Conservation (phyloP, 2,113 vertebrate genomes). For the Solea senegalensis region DNA sequence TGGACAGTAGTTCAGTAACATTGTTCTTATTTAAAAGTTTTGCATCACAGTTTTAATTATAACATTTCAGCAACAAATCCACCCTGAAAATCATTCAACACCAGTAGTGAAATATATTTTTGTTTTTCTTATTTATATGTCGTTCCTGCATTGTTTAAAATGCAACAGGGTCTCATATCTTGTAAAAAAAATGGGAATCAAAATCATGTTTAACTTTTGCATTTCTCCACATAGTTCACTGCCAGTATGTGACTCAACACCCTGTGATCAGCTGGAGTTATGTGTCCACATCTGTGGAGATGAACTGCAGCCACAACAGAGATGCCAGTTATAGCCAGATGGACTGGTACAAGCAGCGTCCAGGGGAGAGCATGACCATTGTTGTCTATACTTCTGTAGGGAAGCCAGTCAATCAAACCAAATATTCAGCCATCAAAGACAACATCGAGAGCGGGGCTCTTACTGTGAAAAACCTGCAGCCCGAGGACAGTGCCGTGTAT, state of each 20-base stretch:
- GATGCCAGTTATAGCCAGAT: conserved; percentile 11
- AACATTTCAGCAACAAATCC: too few species aligned
- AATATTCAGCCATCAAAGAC: conserved; percentile 40
- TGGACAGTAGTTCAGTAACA: too few species aligned
- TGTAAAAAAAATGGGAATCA: not conserved
- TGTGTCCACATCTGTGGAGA: conserved; percentile 28
- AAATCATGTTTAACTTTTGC: not conserved
- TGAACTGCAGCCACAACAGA: conserved; percentile 62
- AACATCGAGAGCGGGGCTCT: not conserved
- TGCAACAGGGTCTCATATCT: not conserved
- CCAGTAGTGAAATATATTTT: too few species aligned
- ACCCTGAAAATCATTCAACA: too few species aligned
- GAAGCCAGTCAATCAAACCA: not conserved
- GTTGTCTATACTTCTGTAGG: conserved; percentile 30
- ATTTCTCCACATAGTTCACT: conserved; percentile 16
- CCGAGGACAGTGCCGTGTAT: conserved; percentile 45
- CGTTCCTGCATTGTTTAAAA: too few species aligned
- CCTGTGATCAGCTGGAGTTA: conserved; percentile 39
- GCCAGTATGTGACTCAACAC: conserved; percentile 49
- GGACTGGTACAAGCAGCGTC: conserved; percentile 58
- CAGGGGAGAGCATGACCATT: conserved; percentile 36
- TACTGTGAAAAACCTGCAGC: conserved; percentile 38
- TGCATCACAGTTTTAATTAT: too few species aligned
- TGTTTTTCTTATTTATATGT: too few species aligned
- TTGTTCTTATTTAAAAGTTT: too few species aligned